Base-by-base conservation (phyloP, 2,888 invertebrate genomes). In the Drosophila nr. medialis region DNA sequence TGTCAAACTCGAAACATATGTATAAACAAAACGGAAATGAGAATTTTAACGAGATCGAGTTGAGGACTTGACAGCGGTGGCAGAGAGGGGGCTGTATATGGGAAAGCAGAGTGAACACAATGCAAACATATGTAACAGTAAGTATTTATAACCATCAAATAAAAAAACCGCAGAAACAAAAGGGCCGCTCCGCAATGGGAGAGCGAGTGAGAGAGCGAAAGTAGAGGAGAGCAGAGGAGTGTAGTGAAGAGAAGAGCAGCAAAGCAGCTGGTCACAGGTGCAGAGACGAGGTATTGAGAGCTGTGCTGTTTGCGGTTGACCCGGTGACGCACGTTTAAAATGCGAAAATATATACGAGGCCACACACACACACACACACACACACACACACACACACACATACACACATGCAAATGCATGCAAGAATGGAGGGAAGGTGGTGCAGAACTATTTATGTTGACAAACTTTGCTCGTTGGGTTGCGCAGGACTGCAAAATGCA, bases 271-370 rank as follows among this genome's bases (percentile, higher is more conserved):
- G 36, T 48, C 21, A 24, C 61, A 68, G 62, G 45, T 55, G 64
- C 34, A 30, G 50, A 56, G 64, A 45, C 54, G 42, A 49, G 30
- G 54, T 42, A 45, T 65, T 54, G 63, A 38, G 29, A 29, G 45
- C 42, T 49, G 49, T 60, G 56, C 40, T 64, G 55, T 50, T 48
- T 80, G 82, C 65, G 87, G 89, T 89, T 84, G 89, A 84, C 85
- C 78, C 71, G 82, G 78, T 89, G 87, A 86, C 87, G 89, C 88
- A 88, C 84, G 72, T 81, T 77, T 70, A 77, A 77, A 81, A 77
- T 89, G 82, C 75, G 68, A 86, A 78, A 77, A 83, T 83, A 88
- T 73, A 74, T 75, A 71, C 73, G 83, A 85, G 86, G 81, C 65
- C 83, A 79, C 58, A 67, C 36, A 61, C 40, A 74, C 42, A 21